phyloP scores from a whole-genome alignment of 2,113 vertebrate genomes.

The Leptobrachium ailaonicum region DNA sequence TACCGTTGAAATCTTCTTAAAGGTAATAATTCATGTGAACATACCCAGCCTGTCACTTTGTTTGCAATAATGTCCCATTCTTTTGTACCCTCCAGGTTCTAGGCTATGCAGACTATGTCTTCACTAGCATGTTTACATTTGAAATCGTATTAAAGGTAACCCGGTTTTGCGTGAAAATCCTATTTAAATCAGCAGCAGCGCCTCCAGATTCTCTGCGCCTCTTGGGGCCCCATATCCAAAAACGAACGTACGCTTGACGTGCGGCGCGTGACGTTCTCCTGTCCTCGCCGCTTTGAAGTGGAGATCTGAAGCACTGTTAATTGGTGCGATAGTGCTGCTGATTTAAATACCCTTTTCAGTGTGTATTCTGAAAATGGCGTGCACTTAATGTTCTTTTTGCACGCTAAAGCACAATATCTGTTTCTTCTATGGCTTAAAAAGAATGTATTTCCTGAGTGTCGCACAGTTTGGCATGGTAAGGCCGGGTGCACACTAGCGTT shows the following conservation, averaged over 20 bases:
- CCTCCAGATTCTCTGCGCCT: background rate
- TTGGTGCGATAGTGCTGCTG: conserved; percentile 1
- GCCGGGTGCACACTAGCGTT: too few species aligned
- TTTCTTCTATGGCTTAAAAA: background rate
- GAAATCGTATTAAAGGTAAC: conserved; percentile 98
- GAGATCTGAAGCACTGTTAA: too few species aligned
- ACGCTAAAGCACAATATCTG: background rate
- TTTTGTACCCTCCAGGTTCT: conserved; percentile 96
- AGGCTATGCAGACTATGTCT: conserved; percentile 99
- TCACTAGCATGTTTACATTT: conserved; percentile 99
- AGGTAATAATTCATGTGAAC: conserved; percentile 81
- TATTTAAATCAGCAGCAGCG: conserved; percentile 66
- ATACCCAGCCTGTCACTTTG: too few species aligned
- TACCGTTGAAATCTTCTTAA: conserved; percentile 99
- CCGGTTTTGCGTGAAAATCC: conserved; percentile 67
- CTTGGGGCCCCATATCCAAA: conserved; percentile 53
- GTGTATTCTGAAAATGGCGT: conserved; percentile 55
- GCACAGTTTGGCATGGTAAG: conserved; percentile 2
- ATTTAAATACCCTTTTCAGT: conserved; percentile 53
- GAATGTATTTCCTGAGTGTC: background rate
- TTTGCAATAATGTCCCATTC: conserved; percentile 83
- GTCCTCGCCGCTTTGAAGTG: too few species aligned
- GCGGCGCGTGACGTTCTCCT: too few species aligned
- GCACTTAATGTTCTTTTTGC: conserved; percentile 49
- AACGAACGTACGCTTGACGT: background rate